These are phyloP conservation scores for Melipona bicolor DNA, from an alignment of 2,888 invertebrate species.

Conservation along the genomic window DNA sequence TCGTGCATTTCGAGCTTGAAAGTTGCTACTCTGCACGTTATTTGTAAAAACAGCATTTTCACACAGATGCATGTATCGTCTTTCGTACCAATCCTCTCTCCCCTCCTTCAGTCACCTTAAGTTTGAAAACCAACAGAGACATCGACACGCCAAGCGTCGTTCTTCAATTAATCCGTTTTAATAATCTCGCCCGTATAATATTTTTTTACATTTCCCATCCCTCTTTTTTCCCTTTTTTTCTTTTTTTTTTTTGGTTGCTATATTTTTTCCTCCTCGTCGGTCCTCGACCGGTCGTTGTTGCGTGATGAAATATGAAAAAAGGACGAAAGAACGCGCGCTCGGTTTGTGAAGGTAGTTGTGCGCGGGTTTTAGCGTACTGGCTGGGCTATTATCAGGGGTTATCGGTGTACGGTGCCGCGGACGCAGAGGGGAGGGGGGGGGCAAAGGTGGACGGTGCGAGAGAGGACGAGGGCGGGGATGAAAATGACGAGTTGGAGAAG, in stretches of 20 bases:
- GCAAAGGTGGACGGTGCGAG: constrained; percentile 50
- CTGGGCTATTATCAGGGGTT: constrained; percentile 78
- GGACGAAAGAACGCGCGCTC: constrained; percentile 1
- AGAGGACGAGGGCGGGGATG: constrained; percentile 38
- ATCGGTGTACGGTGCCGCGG: constrained; percentile 65
- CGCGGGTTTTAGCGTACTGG: constrained; percentile 39
- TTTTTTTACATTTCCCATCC: background rate
- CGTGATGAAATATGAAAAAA: constrained; percentile 33
- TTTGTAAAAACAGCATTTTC: too few species aligned
- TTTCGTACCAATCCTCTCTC: too few species aligned
- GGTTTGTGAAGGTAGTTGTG: constrained; percentile 23
- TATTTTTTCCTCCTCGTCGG: constrained; percentile 35
- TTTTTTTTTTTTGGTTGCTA: background rate
- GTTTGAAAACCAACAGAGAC: background rate
- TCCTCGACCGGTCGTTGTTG: constrained; percentile 11
- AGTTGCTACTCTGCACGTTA: too few species aligned
- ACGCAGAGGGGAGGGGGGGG: constrained; percentile 12
- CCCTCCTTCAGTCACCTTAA: too few species aligned
- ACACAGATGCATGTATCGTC: too few species aligned
- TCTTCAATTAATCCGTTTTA: constrained; percentile 64
- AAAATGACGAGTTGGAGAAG: constrained; percentile 37
- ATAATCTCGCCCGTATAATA: constrained; percentile 36
- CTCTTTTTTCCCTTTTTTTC: constrained; percentile 25
- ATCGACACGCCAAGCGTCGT: constrained; percentile 38
- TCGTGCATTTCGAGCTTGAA: too few species aligned